Base-by-base conservation (phyloP, 2,888 invertebrate genomes). In the Aphodius sticticus region DNA sequence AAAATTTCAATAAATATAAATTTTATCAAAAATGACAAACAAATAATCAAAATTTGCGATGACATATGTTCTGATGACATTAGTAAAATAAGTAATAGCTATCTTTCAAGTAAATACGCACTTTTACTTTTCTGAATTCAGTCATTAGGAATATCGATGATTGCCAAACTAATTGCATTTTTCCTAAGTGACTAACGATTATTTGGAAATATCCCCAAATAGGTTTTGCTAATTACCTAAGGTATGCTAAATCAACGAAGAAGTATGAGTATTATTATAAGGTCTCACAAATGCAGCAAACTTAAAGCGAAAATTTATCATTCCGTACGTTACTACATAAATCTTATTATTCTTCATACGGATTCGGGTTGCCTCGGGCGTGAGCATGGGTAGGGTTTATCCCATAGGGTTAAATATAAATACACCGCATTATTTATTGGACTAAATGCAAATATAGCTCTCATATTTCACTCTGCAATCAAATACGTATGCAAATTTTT, bases 381-480 rank as follows among this genome's bases (percentile, higher is more conserved):
- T 74, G 74, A 74, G 53, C 12, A 53, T 53, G 53, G 53, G 53
- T 7, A 9, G 9, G 53, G 53, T 7, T 53, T 74, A 37, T 35
- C 36, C 16, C 74, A 74, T 35, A 15, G 74, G 74, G n/a, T 16
- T n/a, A 74, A 74, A 36, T n/a, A 35, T 37, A 74, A 74, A 74
- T 35, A 74, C 26, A n/a, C 36, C 37, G 35, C 36, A 78, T 80
- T 80, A 80, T 80, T 80, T 80, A 78, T 76, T 69, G 69, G 71
- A 16, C 69, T 71, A 74, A 76, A 80, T 77, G 71, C 72, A 80
- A 80, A 78, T 76, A 78, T 80, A 70, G 76, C 74, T 76, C 80
- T 78, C 69, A 78, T 80, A 80, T 77, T 78, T 80, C 78, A 80
- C 78, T 76, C 76, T 76, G 26, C 78, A 76, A 36, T 72, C 26